These are phyloP conservation scores for Philypnodon macrostomus DNA, from an alignment of 2,797 vertebrate genomes.

Conservation along the genomic window DNA sequence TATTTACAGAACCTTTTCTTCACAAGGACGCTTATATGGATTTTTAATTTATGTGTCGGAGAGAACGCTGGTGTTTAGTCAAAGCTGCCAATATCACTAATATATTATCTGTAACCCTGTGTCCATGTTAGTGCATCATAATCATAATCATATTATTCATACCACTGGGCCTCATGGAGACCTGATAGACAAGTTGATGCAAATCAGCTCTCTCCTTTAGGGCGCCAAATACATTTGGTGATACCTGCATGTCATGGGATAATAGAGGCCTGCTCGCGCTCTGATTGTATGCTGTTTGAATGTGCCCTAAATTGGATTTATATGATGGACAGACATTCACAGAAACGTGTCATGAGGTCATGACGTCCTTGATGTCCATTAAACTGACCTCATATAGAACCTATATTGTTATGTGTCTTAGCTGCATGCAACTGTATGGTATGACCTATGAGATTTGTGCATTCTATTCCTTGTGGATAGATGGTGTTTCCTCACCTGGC, in stretches of 20 bases:
- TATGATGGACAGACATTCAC: slow-evolving; percentile 47
- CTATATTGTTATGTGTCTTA: slow-evolving; percentile 6
- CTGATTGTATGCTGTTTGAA: slow-evolving; percentile 56
- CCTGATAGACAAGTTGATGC: slow-evolving; percentile 26
- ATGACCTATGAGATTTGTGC: background rate
- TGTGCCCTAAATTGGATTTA: slow-evolving; percentile 38
- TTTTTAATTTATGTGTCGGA: no score
- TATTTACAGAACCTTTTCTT: slow-evolving; percentile 23
- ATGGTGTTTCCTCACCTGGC: no score
- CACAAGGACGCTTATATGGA: slow-evolving; percentile 20
- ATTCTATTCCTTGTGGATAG: no score
- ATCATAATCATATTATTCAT: slow-evolving; percentile 21
- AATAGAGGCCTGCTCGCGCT: slow-evolving; percentile 37
- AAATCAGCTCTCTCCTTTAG: slow-evolving; percentile 37
- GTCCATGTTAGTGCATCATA: slow-evolving; percentile 5
- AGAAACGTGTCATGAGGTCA: slow-evolving; percentile 51
- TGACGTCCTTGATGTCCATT: no score
- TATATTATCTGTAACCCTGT: no score
- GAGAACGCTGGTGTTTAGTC: no score
- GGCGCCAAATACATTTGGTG: slow-evolving; percentile 34
- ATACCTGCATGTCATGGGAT: slow-evolving; percentile 46
- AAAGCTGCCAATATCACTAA: no score
- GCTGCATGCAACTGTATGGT: slow-evolving; percentile 5
- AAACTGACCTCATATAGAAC: slow-evolving; percentile 22
- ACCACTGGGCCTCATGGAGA: slow-evolving; percentile 32